Base-by-base conservation (phyloP, 2,888 invertebrate species). In the Phengaris arion region DNA sequence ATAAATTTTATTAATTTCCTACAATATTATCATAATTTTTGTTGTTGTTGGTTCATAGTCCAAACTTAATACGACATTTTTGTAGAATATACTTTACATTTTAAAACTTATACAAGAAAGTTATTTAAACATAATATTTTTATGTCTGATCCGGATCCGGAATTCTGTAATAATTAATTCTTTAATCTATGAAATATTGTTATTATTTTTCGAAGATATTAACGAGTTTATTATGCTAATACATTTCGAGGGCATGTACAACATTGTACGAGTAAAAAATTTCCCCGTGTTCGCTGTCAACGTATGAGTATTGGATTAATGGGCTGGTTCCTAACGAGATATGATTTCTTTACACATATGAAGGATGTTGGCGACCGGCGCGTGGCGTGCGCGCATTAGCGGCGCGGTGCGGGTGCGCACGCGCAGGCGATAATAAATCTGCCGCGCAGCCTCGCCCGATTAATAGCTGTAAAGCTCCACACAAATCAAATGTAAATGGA, bases 401-500 rank as follows among this genome's bases (percentile, higher is more conserved):
- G 13, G 35, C 52, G 51, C 35, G 72, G 54, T 54, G 70, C 45
- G 70, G 52, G 54, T 52, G 72, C 22, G 72, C 35, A 52, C 70
- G 70, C 70, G 72, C 72, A 35, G 52, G 7, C 35, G 3, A 77
- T 85, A 81, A 90, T 91, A 90, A 92, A 92, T 92, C 89, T 88
- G 86, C 81, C 83, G 86, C 89, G 88, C 89, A 83, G 83, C 89
- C 80, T 80, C 87, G 84, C 85, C 88, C 92, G 92, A 92, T 93
- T 93, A 92, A 92, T 92, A 91, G 92, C 89, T 84, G 84, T 84
- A 82, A 82, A 88, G 88, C 90, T 88, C 87, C 86, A 89, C 92
- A 93, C 93, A 93, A 93, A 93, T 93, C 93, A 93, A 92, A 90
- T 92, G 92, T 91, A 92, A 92, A 92, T 91, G 92, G 91, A 93